Percentiles rank a stretch among this genome's conserved stretches.
phyloP scores from a whole-genome alignment of 2,888 invertebrate species.

The Galeruca laticollis region DNA sequence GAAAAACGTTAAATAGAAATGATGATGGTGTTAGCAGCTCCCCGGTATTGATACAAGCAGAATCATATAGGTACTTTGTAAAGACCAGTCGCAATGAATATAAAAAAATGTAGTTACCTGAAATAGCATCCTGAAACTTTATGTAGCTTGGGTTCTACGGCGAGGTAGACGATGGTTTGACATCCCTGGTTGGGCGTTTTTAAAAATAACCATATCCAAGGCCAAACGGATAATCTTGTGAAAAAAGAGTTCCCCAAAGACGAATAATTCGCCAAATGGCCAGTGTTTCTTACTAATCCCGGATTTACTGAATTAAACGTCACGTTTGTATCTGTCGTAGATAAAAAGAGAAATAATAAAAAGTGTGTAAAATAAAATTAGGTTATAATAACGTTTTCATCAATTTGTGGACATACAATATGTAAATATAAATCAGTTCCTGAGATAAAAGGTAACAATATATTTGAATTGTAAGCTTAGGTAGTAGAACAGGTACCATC shows the following conservation, averaged over 20 bases:
- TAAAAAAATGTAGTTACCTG: slow-evolving; percentile 68
- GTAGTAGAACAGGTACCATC: too few relatives aligned
- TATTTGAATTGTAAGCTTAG: too few relatives aligned
- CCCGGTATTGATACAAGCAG: too few relatives aligned
- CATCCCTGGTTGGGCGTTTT: slow-evolving; percentile 78
- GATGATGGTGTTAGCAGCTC: too few relatives aligned
- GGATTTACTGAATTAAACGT: slow-evolving; percentile 80
- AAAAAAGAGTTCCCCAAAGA: slow-evolving; percentile 68
- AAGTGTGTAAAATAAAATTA: too few relatives aligned
- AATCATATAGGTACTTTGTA: too few relatives aligned
- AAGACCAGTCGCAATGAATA: too few relatives aligned
- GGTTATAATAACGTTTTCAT: too few relatives aligned
- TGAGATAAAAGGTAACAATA: too few relatives aligned
- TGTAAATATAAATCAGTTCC: too few relatives aligned
- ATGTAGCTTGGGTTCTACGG: slow-evolving; percentile 73
- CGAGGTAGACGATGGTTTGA: slow-evolving; percentile 75
- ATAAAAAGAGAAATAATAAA: not conserved
- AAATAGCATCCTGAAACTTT: slow-evolving; percentile 76
- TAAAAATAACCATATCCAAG: slow-evolving; percentile 77
- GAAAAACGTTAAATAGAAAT: slow-evolving; percentile 29
- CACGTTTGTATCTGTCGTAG: slow-evolving; percentile 71
- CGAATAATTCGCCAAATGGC: slow-evolving; percentile 71
- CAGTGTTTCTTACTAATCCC: slow-evolving; percentile 75
- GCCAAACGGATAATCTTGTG: slow-evolving; percentile 72
- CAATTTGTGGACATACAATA: too few relatives aligned